Percentiles rank a stretch among this genome's conserved stretches.
phyloP scores from a whole-genome alignment of 2,113 vertebrate genomes.

The Nematolebias whitei region DNA sequence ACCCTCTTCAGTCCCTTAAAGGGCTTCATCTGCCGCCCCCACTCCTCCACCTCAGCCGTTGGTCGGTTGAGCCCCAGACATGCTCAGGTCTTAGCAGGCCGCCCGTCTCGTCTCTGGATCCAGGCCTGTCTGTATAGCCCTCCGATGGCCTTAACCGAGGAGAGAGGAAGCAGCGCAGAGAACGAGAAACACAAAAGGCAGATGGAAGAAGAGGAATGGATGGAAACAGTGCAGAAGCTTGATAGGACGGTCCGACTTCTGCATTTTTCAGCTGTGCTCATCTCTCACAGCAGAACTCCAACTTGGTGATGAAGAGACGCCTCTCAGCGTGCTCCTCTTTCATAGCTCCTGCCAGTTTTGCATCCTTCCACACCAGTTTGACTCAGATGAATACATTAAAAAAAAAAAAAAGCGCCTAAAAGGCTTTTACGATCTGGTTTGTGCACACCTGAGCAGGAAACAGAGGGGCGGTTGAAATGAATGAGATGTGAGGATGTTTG shows the following conservation, averaged over 20 bases:
- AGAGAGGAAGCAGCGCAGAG: conserved; percentile 30
- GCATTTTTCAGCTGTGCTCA: conserved; percentile 30
- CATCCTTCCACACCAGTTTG: conserved; percentile 19
- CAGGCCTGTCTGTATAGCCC: conserved; percentile 46
- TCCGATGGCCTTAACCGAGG: conserved; percentile 59
- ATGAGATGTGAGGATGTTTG: conserved; percentile 16
- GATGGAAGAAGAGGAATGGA: not conserved
- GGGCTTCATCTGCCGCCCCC: conserved; percentile 30
- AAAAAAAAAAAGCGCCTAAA: conserved; percentile 13
- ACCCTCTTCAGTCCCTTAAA: conserved; percentile 33
- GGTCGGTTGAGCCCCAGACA: conserved; percentile 32
- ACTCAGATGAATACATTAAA: conserved; percentile 4
- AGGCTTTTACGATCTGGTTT: conserved; percentile 39
- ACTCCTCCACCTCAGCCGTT: not conserved
- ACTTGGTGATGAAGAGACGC: conserved; percentile 19
- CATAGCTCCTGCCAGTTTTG: conserved; percentile 28
- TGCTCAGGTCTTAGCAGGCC: conserved; percentile 47
- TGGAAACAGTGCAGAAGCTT: conserved; percentile 15
- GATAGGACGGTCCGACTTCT: conserved; percentile 31
- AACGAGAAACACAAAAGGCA: conserved; percentile 3
- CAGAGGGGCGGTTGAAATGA: not conserved
- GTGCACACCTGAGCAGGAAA: conserved; percentile 33
- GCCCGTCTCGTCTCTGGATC: conserved; percentile 41
- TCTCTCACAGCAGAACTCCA: conserved; percentile 33
- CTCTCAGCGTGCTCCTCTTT: conserved; percentile 37